Conservation (phyloP, 2,113 vertebrate species). For the Oryzias curvinotus region DNA sequence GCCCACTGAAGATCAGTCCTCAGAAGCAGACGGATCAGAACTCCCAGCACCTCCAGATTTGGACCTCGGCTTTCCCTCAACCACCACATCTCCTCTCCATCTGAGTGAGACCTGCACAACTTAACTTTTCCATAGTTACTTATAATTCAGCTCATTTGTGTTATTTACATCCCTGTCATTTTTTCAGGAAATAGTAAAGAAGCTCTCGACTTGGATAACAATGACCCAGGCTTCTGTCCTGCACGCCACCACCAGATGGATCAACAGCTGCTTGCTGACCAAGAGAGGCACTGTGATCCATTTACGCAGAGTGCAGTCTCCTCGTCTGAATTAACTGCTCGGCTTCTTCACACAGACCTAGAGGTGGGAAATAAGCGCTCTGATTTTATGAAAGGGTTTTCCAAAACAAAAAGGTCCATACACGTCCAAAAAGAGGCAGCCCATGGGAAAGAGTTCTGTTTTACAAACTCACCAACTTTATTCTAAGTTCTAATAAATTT, state of each 20-base stretch:
- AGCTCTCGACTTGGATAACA: constrained; percentile 24
- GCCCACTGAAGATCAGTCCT: constrained; percentile 73
- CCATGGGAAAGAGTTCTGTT: too few species aligned
- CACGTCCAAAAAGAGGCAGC: too few species aligned
- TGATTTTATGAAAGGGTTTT: too few species aligned
- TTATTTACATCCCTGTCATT: background rate
- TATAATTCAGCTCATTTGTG: background rate
- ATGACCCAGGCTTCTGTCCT: constrained; percentile 22
- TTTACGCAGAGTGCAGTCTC: constrained; percentile 48
- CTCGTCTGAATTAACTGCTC: constrained; percentile 40
- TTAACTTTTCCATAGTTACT: background rate
- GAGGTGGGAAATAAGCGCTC: constrained; percentile 36
- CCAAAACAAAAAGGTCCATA: too few species aligned
- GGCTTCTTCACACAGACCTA: constrained; percentile 50
- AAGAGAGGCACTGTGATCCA: constrained; percentile 25
- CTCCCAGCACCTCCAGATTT: background rate
- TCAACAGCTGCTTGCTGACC: constrained; percentile 44
- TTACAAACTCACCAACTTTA: too few species aligned
- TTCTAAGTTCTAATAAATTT: background rate
- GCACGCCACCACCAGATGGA: constrained; percentile 49
- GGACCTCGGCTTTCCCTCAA: constrained; percentile 8
- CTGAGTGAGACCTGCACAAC: constrained; percentile 42
- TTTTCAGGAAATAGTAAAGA: constrained; percentile 45
- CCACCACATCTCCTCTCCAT: constrained; percentile 51
- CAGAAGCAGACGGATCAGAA: constrained; percentile 8